Evolutionary conservation across 2,888 invertebrate species (phyloP), one percentile per base, ranked within the genome.

Genomic region (Palloptera scutellata): DNA sequence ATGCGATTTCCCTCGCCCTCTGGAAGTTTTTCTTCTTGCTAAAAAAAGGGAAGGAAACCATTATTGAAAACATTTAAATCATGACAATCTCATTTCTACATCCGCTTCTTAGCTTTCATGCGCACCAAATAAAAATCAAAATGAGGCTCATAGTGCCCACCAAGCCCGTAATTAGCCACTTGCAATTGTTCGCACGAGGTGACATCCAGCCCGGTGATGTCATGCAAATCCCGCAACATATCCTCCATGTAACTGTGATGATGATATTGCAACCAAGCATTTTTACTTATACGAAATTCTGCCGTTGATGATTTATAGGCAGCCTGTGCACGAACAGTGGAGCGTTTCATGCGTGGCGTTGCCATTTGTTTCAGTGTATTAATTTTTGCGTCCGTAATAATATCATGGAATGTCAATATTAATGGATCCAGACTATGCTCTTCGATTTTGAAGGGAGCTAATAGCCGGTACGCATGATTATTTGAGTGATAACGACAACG

Each of bases 121-220:
- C 73, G 71, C 40, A 74, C 73, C 68, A 73, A 65, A 64, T 77
- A 79, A 63, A 94, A 94, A 83, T 94, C 98, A 86, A 91, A 98
- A 86, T 98, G 98, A n/a, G 98, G 98, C 81, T 97, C 98, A 84
- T 98, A 98, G 84, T 98, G 98, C 0, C 98, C 98, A 10, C 98
- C 98, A 73, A 98, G 93, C 15, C 98, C 98, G 85, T 98, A 98
- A 87, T 98, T 98, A 76, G 97, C 98, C 64, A 98, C 95, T 87
- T 98, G 98, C 73, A 98, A 87, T 80, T 98, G 96, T 85, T 99
- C 98, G 6, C 89, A 89, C 30, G 88, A 89, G 20, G 85, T 85
- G 84, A 89, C 85, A 41, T 87, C 86, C 61, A 91, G 81, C 6
- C 88, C 88, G n/a, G 89, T 89, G 69, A 89, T 79, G 68, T 86